A percentile compares a stretch with the other conserved stretches of the same genome.
These are phyloP conservation scores for Taenaris catops DNA, from an alignment of 2,888 invertebrate species.

Conservation along the genomic window DNA sequence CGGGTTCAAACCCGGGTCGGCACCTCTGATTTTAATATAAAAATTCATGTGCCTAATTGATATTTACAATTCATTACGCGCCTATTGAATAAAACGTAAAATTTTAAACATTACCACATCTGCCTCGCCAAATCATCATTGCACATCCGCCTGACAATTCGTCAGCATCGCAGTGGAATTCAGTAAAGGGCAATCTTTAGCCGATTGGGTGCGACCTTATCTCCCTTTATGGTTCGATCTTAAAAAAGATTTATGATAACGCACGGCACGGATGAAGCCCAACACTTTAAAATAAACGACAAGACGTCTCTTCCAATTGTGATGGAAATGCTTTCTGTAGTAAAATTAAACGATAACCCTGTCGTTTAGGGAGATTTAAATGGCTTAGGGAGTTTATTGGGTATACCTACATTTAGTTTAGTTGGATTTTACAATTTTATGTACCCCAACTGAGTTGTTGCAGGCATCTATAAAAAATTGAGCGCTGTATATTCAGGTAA, in stretches of 20 bases:
- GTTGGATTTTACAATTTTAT: slow-evolving; percentile 47
- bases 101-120: slow-evolving; percentile 17
- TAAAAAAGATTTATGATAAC: slow-evolving; percentile 79
- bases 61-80: too few species aligned
- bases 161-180: slow-evolving; percentile 62
- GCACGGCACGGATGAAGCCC: slow-evolving; percentile 64
- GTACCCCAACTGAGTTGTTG: slow-evolving; percentile 36
- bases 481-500: too few species aligned
- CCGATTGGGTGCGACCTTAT: slow-evolving; percentile 76
- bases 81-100: too few species aligned
- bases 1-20: too few species aligned
- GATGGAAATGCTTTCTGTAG: slow-evolving; percentile 79
- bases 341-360: slow-evolving; percentile 78
- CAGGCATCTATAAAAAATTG: too few species aligned
- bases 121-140: slow-evolving; percentile 35
- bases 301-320: slow-evolving; percentile 77
- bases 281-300: slow-evolving; percentile 78
- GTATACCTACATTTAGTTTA: slow-evolving; percentile 38
- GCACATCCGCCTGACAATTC: slow-evolving; percentile 52
- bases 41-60: too few species aligned
- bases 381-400: slow-evolving; percentile 67
- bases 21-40: too few species aligned
- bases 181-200: slow-evolving; percentile 68
- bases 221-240: slow-evolving; percentile 75
- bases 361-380: slow-evolving; percentile 76